Base-by-base conservation (phyloP, 2,888 invertebrate species). In the Deilephila porcellus region DNA sequence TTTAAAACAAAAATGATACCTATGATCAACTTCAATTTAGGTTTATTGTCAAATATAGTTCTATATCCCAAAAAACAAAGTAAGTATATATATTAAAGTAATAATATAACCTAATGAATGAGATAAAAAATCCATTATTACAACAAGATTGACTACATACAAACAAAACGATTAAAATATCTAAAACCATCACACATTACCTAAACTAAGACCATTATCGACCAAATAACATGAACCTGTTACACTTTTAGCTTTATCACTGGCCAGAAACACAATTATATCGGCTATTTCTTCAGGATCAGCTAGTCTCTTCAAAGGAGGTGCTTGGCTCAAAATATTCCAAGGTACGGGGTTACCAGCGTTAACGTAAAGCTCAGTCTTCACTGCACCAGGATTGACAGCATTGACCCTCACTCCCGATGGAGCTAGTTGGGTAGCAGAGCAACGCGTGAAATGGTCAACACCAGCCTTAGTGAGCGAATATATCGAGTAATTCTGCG, bases 281-380 rank as follows among this genome's bases (percentile, higher is more conserved):
- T 78, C 76, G 0, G 72, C 77, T 11, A 78, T 74, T 32, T 80
- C 78, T n/a, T 76, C 76, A 5, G 78, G 77, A 3, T 74, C 63
- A 11, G 74, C 62, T 11, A 78, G 20, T 19, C 74, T 75, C 4
- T 78, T 74, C 75, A 78, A 73, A 11, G 73, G 60, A 19, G 5
- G 73, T 75, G 25, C 20, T 74, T 14, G 60, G 6, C 17, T 74
- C 74, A 59, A 74, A 32, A 14, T 62, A 1, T 1, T 74, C 67
- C 70, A 78, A 52, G 72, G 70, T 71, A 34, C 32, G 34, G 32
- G 32, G 4, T 4, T 7, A 19, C 63, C 63, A 3, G 63, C 63
- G n/a, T 34, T 63, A 17, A 0, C 63, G 34, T 34, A 63, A 4
- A 63, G n/a, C 1, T 63, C 19, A 34, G 63, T 63, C 19, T 32